Conservation (phyloP, 2,888 invertebrate genomes). For the Chironomus tentans region DNA sequence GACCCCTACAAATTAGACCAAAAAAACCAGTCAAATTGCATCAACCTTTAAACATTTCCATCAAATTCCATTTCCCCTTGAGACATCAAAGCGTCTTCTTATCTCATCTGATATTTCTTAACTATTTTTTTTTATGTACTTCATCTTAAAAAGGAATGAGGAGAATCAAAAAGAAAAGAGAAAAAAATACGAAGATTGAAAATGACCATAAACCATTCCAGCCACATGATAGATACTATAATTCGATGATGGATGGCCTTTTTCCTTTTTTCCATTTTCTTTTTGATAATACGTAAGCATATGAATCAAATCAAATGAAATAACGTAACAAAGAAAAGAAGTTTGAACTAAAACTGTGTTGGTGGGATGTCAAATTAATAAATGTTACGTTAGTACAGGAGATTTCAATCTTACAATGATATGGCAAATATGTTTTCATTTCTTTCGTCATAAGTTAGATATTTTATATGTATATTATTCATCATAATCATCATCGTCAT, state of each 20-base stretch:
- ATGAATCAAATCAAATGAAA: neutral
- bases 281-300: neutral
- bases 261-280: neutral
- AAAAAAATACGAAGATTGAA: neutral
- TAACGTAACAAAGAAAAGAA: too few relatives aligned
- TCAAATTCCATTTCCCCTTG: too few relatives aligned
- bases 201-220: slow-evolving; percentile 14
- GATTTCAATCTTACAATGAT: slow-evolving; percentile 19
- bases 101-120: too few relatives aligned
- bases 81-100: too few relatives aligned
- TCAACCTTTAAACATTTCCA: too few relatives aligned
- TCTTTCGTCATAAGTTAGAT: too few relatives aligned
- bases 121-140: too few relatives aligned
- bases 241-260: slow-evolving; percentile 23
- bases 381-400: neutral
- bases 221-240: slow-evolving; percentile 5
- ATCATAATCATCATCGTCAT: too few relatives aligned
- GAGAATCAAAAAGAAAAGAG: neutral
- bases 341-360: neutral
- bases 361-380: neutral
- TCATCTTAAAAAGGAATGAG: too few relatives aligned
- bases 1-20: too few relatives aligned
- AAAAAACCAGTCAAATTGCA: too few relatives aligned
- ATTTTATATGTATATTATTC: too few relatives aligned
- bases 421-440: neutral